Base-by-base conservation (phyloP, 2,797 vertebrate genomes). In the Characodon lateralis region DNA sequence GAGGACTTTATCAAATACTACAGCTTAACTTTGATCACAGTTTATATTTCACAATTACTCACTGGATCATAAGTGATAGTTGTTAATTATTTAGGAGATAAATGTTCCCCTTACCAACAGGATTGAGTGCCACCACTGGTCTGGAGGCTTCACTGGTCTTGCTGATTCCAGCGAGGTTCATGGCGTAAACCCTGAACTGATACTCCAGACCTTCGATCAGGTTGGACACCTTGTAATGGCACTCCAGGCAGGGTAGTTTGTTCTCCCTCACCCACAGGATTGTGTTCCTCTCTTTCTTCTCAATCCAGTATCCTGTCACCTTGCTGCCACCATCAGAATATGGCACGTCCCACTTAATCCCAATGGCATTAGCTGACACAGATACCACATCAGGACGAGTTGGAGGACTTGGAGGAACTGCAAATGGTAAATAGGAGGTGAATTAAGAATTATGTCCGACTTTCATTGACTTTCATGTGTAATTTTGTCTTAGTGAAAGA, bases 221-320 rank as follows among this genome's bases (percentile, higher is more conserved):
- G 83, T 91, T 96, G 0, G 94, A 96, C 76, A 98, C 95, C 95
- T 98, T 99, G 93, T 97, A 99, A 77, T 97, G 95, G 79, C 96
- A 97, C 43, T 99, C 98, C 84, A 96, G 93, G 88, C 97, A 99
- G 6, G 97, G 98, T 28, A 97, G 94, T 92, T 99, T 99, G 95
- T 99, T 99, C 92, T 99, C 98, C 81, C 98, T 97, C 88, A 98
- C 97, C 98, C 98, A 99, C 76, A 99, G 94, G 82, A 99, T 99
- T 0, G 98, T 99, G 91, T 99, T 99, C 46, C 98, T 97, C 89
- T 99, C 98, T 87, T 99, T 99, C 95, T 98, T 99, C 93, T 99
- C 98, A 84, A 99, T 98, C 98, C 98, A 99, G 83, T 99, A 99
- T 80, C 98, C 98, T 70, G 96, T 95, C 81, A 99, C 94, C 92